phyloP scores from a whole-genome alignment of 2,888 invertebrate genomes.

The Mesochorus sp. region DNA sequence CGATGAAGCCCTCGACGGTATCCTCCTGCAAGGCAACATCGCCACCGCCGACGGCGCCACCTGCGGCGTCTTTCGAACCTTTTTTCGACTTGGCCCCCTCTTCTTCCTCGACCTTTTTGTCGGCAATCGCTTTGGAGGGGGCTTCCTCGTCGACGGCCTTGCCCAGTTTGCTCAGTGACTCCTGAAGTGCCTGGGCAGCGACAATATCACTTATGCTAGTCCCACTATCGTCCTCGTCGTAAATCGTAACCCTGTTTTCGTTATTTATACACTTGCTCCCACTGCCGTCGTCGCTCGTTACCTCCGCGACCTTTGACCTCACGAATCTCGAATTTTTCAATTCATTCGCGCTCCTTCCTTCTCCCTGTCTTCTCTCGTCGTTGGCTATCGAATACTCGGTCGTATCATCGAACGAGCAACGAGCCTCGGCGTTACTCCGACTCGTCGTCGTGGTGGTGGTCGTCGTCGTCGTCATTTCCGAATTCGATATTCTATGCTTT shows the following conservation, averaged over 20 bases:
- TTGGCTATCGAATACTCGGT: not conserved
- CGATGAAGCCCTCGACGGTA: conserved; percentile 79
- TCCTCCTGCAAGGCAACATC: conserved; percentile 73
- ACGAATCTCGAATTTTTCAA: conserved; percentile 77
- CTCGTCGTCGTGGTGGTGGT: conserved; percentile 1
- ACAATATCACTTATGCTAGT: conserved; percentile 81
- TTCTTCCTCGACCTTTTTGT: conserved; percentile 65
- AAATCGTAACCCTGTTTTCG: conserved; percentile 72
- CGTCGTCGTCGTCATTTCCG: conserved; percentile 12
- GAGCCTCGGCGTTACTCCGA: not conserved
- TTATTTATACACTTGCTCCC: conserved; percentile 59
- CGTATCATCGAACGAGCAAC: not conserved
- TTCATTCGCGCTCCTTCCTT: too few relatives aligned
- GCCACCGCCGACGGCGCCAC: conserved; percentile 53
- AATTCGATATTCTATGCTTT: conserved; percentile 59
- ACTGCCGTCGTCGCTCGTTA: conserved; percentile 66
- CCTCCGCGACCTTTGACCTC: conserved; percentile 76
- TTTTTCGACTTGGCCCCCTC: conserved; percentile 30
- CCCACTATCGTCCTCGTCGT: conserved; percentile 78
- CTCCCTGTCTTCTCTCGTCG: too few relatives aligned
- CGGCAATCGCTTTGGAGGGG: conserved; percentile 4
- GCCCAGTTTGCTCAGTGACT: conserved; percentile 79
- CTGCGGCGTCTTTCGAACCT: not conserved
- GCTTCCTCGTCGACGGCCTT: conserved; percentile 68
- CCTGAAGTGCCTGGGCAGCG: conserved; percentile 79